These are phyloP conservation scores for Pterostichus niger DNA, from an alignment of 2,888 invertebrate genomes.

Conservation along the genomic window DNA sequence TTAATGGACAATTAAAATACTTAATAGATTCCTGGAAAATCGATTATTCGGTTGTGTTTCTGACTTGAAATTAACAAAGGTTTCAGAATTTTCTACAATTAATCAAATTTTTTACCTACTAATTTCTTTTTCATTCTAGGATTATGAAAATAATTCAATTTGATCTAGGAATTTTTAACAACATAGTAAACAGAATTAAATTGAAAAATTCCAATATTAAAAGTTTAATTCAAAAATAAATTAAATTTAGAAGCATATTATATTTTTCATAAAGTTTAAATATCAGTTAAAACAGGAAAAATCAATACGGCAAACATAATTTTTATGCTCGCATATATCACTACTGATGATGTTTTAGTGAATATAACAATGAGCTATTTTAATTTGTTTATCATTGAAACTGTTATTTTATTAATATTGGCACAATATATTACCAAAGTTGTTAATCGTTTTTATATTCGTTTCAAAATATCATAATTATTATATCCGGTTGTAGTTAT, in stretches of 20 bases:
- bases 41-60: conserved; percentile 29
- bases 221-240: background rate
- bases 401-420: conserved; percentile 32
- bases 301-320: conserved; percentile 6
- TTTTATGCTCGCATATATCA: background rate
- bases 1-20: conserved; percentile 37
- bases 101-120: conserved; percentile 30
- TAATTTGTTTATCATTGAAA: conserved; percentile 11
- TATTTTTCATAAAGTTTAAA: conserved; percentile 19
- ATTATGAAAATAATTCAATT: conserved; percentile 28
- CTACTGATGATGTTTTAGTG: conserved; percentile 16
- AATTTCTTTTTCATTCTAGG: background rate
- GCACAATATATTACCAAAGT: conserved; percentile 17
- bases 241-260: conserved; percentile 6
- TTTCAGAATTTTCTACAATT: conserved; percentile 17
- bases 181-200: background rate
- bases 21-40: conserved; percentile 29
- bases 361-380: conserved; percentile 28
- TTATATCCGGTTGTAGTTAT: no score
- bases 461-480: no score
- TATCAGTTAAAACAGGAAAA: conserved; percentile 4
- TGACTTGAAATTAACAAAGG: conserved; percentile 34
- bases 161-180: background rate
- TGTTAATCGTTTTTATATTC: no score
- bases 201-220: background rate